Conservation (phyloP, 2,797 vertebrate species). For the Knipowitschia caucasica region DNA sequence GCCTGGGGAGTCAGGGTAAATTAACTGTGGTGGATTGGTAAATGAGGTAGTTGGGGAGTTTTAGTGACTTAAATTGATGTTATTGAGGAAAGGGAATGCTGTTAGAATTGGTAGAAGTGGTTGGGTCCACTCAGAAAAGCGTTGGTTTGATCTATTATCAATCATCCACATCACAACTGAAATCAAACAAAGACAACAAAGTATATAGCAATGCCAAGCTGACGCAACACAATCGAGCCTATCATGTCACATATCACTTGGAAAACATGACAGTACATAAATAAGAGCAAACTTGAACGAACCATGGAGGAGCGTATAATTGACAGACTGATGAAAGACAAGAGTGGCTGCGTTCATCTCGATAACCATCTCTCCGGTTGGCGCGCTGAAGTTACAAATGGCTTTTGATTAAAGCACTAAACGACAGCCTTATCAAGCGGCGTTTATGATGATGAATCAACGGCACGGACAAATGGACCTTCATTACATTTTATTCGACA, state of each 20-base stretch:
- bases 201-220: too few species aligned
- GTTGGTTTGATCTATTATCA: too few species aligned
- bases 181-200: too few species aligned
- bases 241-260: background rate
- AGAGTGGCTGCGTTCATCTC: background rate
- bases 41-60: background rate
- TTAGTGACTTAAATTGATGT: background rate
- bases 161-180: too few species aligned
- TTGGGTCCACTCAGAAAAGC: background rate
- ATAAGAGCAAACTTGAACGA: background rate
- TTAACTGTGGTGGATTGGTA: constrained; percentile 10
- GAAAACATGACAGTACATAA: background rate
- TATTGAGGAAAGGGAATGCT: background rate
- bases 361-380: background rate
- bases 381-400: constrained; percentile 46
- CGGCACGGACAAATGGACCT: constrained; percentile 33
- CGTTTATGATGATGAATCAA: constrained; percentile 45
- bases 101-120: background rate
- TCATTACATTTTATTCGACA: constrained; percentile 33
- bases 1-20: constrained; percentile 22
- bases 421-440: constrained; percentile 51
- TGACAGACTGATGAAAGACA: background rate
- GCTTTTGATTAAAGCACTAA: constrained; percentile 58
- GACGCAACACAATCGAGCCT: too few species aligned
- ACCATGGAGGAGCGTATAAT: background rate